These are phyloP conservation scores for Oscheius sp. DNA, from an alignment of 2,888 invertebrate genomes.

Conservation along the genomic window DNA sequence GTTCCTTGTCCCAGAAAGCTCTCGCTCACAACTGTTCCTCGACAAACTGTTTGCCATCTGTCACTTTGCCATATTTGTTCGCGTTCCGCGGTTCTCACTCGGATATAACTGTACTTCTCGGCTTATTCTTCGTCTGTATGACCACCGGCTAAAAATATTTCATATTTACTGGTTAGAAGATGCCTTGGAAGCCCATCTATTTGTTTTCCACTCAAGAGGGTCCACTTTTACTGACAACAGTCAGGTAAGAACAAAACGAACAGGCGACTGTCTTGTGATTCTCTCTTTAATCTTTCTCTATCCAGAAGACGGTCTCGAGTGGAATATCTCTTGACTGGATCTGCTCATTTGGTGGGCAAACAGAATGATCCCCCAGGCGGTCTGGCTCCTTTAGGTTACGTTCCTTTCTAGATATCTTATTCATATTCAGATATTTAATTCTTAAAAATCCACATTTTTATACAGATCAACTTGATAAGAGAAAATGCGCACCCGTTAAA, in stretches of 20 bases:
- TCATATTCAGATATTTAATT: too few relatives aligned
- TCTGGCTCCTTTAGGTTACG: background rate
- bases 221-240: slow-evolving; percentile 23
- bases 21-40: slow-evolving; percentile 1
- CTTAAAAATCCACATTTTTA: too few relatives aligned
- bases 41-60: slow-evolving; percentile 33
- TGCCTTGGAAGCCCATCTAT: slow-evolving; percentile 34
- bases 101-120: slow-evolving; percentile 14
- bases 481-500: background rate
- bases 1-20: too few relatives aligned
- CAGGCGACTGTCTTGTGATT: background rate
- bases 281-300: background rate
- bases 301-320: background rate
- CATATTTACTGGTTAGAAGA: background rate
- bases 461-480: too few relatives aligned
- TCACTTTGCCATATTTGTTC: slow-evolving; percentile 35
- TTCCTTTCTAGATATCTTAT: too few relatives aligned
- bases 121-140: background rate
- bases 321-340: slow-evolving; percentile 22
- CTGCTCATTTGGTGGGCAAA: background rate
- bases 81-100: slow-evolving; percentile 2
- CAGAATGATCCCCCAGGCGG: background rate
- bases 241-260: slow-evolving; percentile 1
- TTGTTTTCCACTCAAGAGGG: slow-evolving; percentile 22
- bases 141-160: background rate